A percentile compares a stretch with the other conserved stretches of the same genome.
Evolutionary conservation across 53 echinoderm and acorn worm species (phyloP).

Genomic region (Mesocentrotus franciscanus): DNA sequence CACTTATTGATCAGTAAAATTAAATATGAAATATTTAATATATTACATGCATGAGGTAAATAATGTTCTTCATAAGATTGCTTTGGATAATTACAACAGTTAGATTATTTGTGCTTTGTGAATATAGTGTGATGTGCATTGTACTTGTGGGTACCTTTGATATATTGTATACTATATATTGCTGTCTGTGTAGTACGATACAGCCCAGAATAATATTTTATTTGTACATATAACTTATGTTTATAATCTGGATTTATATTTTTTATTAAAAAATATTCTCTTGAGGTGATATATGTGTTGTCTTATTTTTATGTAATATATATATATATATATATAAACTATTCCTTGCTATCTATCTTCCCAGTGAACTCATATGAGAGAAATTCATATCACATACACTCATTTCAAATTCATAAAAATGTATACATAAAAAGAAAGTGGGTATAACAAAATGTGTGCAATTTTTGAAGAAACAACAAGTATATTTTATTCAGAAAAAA

Average conservation of each 20-base stretch:
- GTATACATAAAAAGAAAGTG: too few relatives aligned
- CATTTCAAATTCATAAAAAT: too few relatives aligned
- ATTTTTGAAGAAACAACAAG: too few relatives aligned
- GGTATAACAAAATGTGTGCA: too few relatives aligned
- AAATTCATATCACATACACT: too few relatives aligned
- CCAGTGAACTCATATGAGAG: too few relatives aligned
- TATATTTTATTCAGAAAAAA: too few relatives aligned
- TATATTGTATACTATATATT: not conserved
- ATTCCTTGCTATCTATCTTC: too few relatives aligned
- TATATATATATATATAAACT: too few relatives aligned
- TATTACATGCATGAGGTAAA: not conserved
- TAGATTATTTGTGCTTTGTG: not conserved
- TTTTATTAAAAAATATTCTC: constrained; percentile 11
- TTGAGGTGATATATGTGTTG: constrained; percentile 23
- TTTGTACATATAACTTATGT: constrained; percentile 30
- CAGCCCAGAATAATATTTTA: not conserved
- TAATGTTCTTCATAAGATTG: not conserved
- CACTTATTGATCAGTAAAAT: too few relatives aligned
- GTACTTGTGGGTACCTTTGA: not conserved
- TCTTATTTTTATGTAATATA: not conserved
- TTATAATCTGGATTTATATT: constrained; percentile 43
- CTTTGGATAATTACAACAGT: not conserved
- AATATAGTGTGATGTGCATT: constrained; percentile 11
- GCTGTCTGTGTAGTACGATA: not conserved
- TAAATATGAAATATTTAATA: not conserved